Conservation (phyloP, 2,113 vertebrate genomes). For the Columbina picui region DNA sequence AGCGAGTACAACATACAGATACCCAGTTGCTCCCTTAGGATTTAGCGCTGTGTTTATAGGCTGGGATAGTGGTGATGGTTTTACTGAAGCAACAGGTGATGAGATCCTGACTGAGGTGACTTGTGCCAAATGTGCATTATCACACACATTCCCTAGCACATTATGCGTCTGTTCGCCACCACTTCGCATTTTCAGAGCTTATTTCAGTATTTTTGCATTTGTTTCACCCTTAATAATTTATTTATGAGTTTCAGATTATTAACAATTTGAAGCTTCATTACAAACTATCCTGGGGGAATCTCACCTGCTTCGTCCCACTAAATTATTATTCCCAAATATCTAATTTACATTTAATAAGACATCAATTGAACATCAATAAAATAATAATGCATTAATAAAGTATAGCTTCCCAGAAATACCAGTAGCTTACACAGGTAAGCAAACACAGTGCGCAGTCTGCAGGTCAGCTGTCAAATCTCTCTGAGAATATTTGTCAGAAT, state of each 20-base stretch:
- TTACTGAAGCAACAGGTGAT: background rate
- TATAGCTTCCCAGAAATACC: background rate
- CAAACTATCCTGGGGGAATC: slow-evolving; percentile 27
- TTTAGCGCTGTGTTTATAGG: background rate
- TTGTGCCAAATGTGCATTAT: background rate
- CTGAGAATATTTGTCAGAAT: background rate
- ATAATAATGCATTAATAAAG: slow-evolving; percentile 55
- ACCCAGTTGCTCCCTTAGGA: background rate
- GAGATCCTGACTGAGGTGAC: background rate
- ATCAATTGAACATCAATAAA: slow-evolving; percentile 61
- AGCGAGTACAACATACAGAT: background rate
- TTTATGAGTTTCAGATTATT: slow-evolving; percentile 54
- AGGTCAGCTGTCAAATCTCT: background rate
- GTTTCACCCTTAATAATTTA: slow-evolving; percentile 35
- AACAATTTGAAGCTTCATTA: slow-evolving; percentile 58
- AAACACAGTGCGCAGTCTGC: background rate
- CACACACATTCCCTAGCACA: background rate
- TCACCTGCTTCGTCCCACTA: slow-evolving; percentile 25
- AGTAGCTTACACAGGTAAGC: background rate
- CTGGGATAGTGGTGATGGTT: background rate
- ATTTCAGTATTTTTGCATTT: slow-evolving; percentile 11
- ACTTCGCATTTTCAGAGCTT: slow-evolving; percentile 3
- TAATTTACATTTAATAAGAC: slow-evolving; percentile 64
- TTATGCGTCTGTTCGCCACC: background rate
- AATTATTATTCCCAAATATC: slow-evolving; percentile 63